Evolutionary conservation across 2,113 vertebrate genomes (phyloP).

Genomic region (Tachysurus fulvidraco): DNA sequence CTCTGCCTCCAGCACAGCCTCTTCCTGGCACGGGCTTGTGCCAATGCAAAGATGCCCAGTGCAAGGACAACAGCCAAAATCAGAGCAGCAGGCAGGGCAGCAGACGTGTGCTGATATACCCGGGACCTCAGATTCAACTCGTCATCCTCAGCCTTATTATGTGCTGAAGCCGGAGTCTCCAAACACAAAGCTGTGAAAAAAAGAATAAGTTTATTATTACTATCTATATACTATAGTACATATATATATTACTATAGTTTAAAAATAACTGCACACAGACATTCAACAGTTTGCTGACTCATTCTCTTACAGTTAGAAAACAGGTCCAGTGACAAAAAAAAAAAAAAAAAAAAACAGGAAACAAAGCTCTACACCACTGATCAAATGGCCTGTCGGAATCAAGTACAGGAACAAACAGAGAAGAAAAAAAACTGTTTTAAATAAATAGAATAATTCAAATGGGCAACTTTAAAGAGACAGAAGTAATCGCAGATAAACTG

Average conservation of each 20-base stretch:
- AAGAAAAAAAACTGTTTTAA: no score
- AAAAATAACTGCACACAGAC: not conserved
- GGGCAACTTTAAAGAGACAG: no score
- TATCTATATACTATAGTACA: no score
- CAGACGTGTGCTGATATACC: constrained; percentile 61
- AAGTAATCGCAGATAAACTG: no score
- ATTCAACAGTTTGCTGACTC: not conserved
- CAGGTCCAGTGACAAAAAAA: no score
- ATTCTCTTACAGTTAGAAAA: not conserved
- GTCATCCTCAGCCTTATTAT: constrained; percentile 36
- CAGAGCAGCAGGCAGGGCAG: constrained; percentile 61
- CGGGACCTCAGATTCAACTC: constrained; percentile 57
- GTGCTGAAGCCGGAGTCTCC: constrained; percentile 61
- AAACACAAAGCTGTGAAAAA: constrained; percentile 69
- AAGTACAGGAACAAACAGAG: no score
- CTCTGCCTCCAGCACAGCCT: constrained; percentile 74
- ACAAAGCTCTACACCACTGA: no score
- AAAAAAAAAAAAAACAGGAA: no score
- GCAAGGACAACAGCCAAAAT: constrained; percentile 63
- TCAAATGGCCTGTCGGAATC: no score
- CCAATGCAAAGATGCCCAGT: constrained; percentile 62
- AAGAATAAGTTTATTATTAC: not conserved
- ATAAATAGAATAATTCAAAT: no score
- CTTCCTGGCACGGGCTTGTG: constrained; percentile 68
- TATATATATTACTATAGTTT: no score